Evolutionary conservation across 2,113 vertebrate species (phyloP), one percentile per base, ranked within the genome.

Genomic region (Tretioscincus oriximinensis): DNA sequence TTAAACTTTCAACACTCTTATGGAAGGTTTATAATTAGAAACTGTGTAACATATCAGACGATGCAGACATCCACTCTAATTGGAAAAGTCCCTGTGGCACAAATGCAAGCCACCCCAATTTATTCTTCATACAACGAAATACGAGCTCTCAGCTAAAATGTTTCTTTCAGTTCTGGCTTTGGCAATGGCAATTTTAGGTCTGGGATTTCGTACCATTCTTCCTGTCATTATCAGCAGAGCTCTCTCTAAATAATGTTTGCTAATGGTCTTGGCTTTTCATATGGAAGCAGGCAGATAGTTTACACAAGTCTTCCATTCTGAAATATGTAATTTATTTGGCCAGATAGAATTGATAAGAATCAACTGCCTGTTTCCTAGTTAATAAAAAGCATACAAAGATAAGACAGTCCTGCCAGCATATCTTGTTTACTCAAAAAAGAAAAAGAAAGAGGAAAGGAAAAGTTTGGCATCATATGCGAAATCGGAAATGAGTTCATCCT

Each of bases 401-500:
- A 85, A 86, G 64, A 81, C n/a, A 85, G 81, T 78, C 88, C 63
- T 87, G 92, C 88, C 91, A 92, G 90, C 74, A 78, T 90, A 92
- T 95, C 92, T 94, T 94, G 86, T 95, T 94, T 94, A 94, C 85
- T 78, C 81, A 85, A 26, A 41, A 91, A 93, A 88, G 88, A 90
- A 92, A 94, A 90, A 45, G 2, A 64, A 35, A 91, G 85, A 88
- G 26, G 9, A 41, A 28, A 64, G 87, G 92, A 95, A 89, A 54
- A 28, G 91, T 92, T 91, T 95, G 94, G 93, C 93, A 93, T 92
- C 87, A 60, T 89, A 93, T 77, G 85, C 87, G 90, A 94, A 92
- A 94, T 95, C 88, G 92, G 94, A 95, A 95, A 95, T 94, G 92
- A 94, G 93, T 91, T 95, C 94, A 95, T 94, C 93, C 94, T 95